Evolutionary conservation across 2,113 vertebrate species (phyloP), one percentile per base, ranked within the genome.

Genomic region (Neofelis nebulosa): DNA sequence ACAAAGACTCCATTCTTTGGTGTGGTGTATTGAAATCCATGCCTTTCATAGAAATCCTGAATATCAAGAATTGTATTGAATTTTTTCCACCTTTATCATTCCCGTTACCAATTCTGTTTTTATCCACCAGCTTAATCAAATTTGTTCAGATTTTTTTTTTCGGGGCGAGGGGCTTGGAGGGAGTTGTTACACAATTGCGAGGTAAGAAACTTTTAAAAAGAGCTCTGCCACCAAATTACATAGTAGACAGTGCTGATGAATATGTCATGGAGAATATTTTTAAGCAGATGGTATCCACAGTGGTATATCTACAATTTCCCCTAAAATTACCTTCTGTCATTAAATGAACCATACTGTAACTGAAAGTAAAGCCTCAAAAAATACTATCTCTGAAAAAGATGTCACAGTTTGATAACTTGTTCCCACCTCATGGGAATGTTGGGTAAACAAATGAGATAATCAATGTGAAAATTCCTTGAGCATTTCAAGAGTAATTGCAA

Each of bases 1-100:
- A 99, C 98, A 99, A 98, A 98, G 98, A 38, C 86, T 29, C 68
- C 18, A 65, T 95, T 98, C 52, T 96, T 89, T 36, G 95, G 63
- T 97, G 94, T 95, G 0, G 68, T 96, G 23, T 83, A 76, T 52
- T 93, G 86, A 97, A 96, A 94, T 65, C 80, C 73, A 76, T 97
- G 98, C 97, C 96, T 98, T 97, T 94, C 97, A 95, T 83, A 96
- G 33, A 80, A 94, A 97, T 97, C 50, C 63, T 94, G 96, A 65
- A 96, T 61, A 98, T 97, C 97, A 97, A 29, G 93, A 94, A 91
- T 89, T 94, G 71, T 66, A 69, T 80, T 95, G 92, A 98, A 97
- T 98, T 68, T n/a, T 80, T 14, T 71, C 19, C 48, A 79, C 14
- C 15, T 86, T 19, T 52, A 2, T 68, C 3, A 95, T 50, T 68